phyloP scores from a whole-genome alignment of 2,888 invertebrate species.

The Drosophila incognita region DNA sequence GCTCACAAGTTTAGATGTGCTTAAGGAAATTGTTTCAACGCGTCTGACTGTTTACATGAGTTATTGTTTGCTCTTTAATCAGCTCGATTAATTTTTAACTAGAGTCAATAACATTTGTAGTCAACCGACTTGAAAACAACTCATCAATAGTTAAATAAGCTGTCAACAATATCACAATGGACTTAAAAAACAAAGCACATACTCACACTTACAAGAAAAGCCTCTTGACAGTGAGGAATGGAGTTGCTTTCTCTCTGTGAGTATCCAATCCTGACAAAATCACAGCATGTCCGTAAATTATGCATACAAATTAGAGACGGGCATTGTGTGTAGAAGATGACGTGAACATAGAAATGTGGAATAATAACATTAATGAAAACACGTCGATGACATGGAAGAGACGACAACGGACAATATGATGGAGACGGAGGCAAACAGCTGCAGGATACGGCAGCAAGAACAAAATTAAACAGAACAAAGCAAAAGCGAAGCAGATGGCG shows the following conservation, averaged over 20 bases:
- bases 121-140: not conserved
- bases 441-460: slow-evolving; percentile 69
- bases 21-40: not conserved
- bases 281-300: slow-evolving; percentile 64
- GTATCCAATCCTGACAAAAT: slow-evolving; percentile 15
- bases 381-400: slow-evolving; percentile 60
- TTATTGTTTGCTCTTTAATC: not conserved
- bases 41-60: not conserved
- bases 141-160: slow-evolving; percentile 32
- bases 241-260: slow-evolving; percentile 2
- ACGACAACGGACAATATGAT: slow-evolving; percentile 1
- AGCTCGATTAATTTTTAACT: not conserved
- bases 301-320: slow-evolving; percentile 76
- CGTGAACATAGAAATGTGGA: slow-evolving; percentile 76
- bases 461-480: slow-evolving; percentile 79
- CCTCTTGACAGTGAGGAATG: slow-evolving; percentile 54
- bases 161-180: slow-evolving; percentile 35
- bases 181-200: slow-evolving; percentile 26
- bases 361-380: slow-evolving; percentile 80
- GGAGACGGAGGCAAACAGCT: slow-evolving; percentile 60
- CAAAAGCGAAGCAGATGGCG: slow-evolving; percentile 72
- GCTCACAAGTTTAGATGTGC: not conserved
- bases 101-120: not conserved
- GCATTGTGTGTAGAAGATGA: slow-evolving; percentile 60
- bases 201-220: slow-evolving; percentile 13